Conservation (phyloP, 1,140 invertebrate genomes). For the Ceratoteleas bidentatus region DNA sequence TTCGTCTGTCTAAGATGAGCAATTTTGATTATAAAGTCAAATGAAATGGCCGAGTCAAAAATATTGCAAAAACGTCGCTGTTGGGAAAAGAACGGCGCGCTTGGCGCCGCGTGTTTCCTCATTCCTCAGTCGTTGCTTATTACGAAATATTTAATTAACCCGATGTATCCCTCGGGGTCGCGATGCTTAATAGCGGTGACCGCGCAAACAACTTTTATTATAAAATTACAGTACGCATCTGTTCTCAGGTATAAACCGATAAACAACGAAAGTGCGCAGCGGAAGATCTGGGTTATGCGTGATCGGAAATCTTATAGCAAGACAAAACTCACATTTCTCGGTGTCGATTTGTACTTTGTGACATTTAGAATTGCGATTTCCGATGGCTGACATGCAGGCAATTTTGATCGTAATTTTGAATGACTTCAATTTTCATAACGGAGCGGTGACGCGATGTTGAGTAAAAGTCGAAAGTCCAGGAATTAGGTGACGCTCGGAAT, state of each 20-base stretch:
- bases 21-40: constrained; percentile 22
- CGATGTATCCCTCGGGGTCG: too few relatives aligned
- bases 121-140: too few relatives aligned
- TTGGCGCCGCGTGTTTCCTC: too few relatives aligned
- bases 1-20: neutral
- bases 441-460: constrained; percentile 31
- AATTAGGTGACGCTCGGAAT: constrained; percentile 39
- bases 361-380: constrained; percentile 29
- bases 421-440: constrained; percentile 52
- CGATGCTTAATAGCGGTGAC: neutral
- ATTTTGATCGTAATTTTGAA: constrained; percentile 51
- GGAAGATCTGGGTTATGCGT: constrained; percentile 51
- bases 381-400: constrained; percentile 27
- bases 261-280: constrained; percentile 48
- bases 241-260: constrained; percentile 21
- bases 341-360: constrained; percentile 50
- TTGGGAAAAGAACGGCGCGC: too few relatives aligned
- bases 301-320: constrained; percentile 48
- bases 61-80: constrained; percentile 10
- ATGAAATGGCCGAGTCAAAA: constrained; percentile 13
- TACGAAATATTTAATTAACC: too few relatives aligned
- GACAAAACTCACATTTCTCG: constrained; percentile 44
- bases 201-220: neutral
- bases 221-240: neutral
- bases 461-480: constrained; percentile 54